Conservation (phyloP, 1,140 invertebrate species). For the Sminthurinus signatus region DNA sequence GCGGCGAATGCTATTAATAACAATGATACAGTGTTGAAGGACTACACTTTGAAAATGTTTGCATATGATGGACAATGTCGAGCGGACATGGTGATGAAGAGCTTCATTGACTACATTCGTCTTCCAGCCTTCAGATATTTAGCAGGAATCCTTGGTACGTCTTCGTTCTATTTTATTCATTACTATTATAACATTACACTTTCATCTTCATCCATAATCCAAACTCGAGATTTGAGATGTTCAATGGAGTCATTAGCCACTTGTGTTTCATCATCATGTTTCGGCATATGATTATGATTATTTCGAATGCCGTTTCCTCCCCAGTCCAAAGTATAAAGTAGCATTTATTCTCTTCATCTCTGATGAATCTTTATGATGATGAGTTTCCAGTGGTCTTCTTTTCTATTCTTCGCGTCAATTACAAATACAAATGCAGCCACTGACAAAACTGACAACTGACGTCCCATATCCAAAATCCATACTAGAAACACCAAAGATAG, state of each 20-base stretch:
- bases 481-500: neutral
- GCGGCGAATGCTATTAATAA: constrained; percentile 61
- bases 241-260: no score
- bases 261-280: no score
- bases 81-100: constrained; percentile 67
- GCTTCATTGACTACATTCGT: constrained; percentile 67
- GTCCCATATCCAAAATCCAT: neutral
- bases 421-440: neutral
- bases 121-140: constrained; percentile 52
- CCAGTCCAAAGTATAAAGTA: no score
- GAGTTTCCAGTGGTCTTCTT: no score
- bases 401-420: neutral
- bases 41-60: constrained; percentile 48
- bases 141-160: constrained; percentile 61
- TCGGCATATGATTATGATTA: no score
- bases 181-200: no score
- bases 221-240: no score
- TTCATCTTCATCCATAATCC: no score
- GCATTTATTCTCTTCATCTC: neutral
- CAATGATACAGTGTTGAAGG: constrained; percentile 54
- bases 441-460: neutral
- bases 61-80: constrained; percentile 63
- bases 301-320: no score
- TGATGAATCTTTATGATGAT: no score
- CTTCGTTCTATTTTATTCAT: no score